A percentile compares a stretch with the other conserved stretches of the same genome.
These are phyloP conservation scores for Mareca penelope DNA, from an alignment of 2,797 vertebrate species.

Conservation along the genomic window DNA sequence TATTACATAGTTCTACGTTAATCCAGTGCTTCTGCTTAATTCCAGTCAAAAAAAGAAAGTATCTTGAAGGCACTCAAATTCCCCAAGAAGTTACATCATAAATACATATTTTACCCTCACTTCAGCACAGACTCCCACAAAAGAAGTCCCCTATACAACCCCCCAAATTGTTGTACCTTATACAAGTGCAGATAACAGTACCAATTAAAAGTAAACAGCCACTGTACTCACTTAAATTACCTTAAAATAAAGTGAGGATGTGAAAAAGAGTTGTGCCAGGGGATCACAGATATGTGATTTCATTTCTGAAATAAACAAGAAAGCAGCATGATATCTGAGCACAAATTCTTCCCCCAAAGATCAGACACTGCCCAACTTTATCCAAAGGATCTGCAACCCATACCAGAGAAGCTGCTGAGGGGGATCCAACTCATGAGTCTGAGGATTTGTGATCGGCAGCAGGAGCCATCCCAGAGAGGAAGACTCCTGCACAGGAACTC, in stretches of 20 bases:
- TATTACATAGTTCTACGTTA: not conserved
- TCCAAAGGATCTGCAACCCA: slow-evolving; percentile 7
- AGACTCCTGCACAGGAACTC: slow-evolving; percentile 91
- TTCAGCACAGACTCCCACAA: not conserved
- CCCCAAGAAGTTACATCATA: not conserved
- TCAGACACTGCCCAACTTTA: not conserved
- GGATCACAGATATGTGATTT: slow-evolving; percentile 83
- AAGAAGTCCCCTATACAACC: not conserved
- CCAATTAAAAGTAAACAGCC: not conserved
- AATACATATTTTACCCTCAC: not conserved
- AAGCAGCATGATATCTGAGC: not conserved
- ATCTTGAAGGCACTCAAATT: not conserved
- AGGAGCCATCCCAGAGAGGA: slow-evolving; percentile 88
- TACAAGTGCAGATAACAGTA: not conserved
- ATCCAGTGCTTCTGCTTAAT: not conserved
- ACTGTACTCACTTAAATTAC: slow-evolving; percentile 70
- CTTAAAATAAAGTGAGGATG: slow-evolving; percentile 93
- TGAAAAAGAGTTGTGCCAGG: slow-evolving; percentile 89
- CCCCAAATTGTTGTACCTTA: not conserved
- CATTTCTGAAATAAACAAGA: slow-evolving; percentile 81
- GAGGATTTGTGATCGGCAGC: slow-evolving; percentile 85
- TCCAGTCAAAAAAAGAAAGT: not conserved
- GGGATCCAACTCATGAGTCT: slow-evolving; percentile 89
- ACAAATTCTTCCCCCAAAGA: not conserved
- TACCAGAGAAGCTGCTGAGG: slow-evolving; percentile 84